Base-by-base conservation (phyloP, 1,140 invertebrate species). In the Phymastichus coffea region DNA sequence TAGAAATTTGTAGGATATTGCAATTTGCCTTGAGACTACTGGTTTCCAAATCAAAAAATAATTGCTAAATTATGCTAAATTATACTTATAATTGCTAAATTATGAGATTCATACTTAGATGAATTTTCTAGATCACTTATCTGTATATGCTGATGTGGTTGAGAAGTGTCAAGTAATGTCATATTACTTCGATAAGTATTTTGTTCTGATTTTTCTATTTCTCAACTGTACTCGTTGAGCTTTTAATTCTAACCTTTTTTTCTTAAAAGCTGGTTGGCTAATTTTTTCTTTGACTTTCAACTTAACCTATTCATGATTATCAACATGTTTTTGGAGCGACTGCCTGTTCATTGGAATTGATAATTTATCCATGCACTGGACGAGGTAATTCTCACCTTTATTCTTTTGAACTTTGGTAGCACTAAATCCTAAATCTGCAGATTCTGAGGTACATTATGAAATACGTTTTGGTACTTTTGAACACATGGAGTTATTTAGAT, bases 401-500 rank as follows among this genome's bases (percentile, higher is more conserved):
- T 65, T 67, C 40, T 67, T 67, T 28, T 58, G 46, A 26, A 61
- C 51, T 40, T 62, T 56, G 26, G 65, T 57, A n/a, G 57, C 48
- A 49, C 54, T 43, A 38, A 64, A 57, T 38, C 64, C 37, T 33
- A 56, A 66, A 10, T 26, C 25, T 22, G 63, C 54, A 12, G 62
- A 56, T 46, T 28, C 38, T 12, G 61, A 63, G 15, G 52, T 63
- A 35, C 56, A 51, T 35, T 68, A 66, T 33, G 20, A 66, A 10
- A 53, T 49, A 40, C 47, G 51, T 47, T 68, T 64, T 2, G 64
- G 59, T 0, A 57, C 61, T 10, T 47, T 33, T 10, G 53, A 63
- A 10, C 49, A 38, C 15, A 55, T 57, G 33, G 61, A 64, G 28
- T 68, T 54, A 38, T 66, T 66, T 15, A 66, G 61, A 2, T 46